Evolutionary conservation across 2,113 vertebrate genomes (phyloP), one percentile per base, ranked within the genome.

Genomic region (Bubo scandiacus): DNA sequence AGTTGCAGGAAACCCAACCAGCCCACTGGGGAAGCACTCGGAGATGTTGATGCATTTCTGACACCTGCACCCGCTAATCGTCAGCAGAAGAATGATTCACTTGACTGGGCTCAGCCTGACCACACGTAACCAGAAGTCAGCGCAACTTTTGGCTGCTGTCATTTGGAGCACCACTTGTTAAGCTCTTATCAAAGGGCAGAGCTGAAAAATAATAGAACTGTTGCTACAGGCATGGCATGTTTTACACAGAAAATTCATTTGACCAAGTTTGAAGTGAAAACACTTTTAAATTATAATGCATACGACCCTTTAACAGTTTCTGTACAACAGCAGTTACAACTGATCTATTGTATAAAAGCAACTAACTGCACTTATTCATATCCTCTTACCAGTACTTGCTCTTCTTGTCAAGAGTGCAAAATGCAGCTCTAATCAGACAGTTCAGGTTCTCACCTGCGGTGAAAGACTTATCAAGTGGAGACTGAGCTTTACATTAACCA

Each of bases 1-100:
- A 73, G 55, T 70, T 54, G n/a, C 10, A 27, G 32, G 67, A 91
- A 80, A 75, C 11, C 34, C 45, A 79, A 13, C 4, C 38, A 68
- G 34, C 27, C 58, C 74, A 8, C 25, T 10, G 90, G 74, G 81
- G 58, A 96, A 73, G 43, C 1, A 3, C 68, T 55, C 4, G 0
- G 59, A 82, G 71, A 57, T 42, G 29, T 30, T 42, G 30, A n/a
- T 45, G 82, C 18, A 2, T 82, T 90, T 92, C 79, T 91, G 80
- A 91, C 89, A 87, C 78, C 62, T 65, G 74, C 66, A 77, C 54
- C 52, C 1, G 0, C 47, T 43, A 42, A 20, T 55, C 10, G 1
- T 61, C 21, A 58, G 2, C 0, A 1, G 12, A 83, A 51, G 34
- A 80, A 57, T 0, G 15, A 54, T 91, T 42, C 66, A 14, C 70